Evolutionary conservation across 2,888 invertebrate genomes (phyloP).

Genomic region (Parnassius orleans): DNA sequence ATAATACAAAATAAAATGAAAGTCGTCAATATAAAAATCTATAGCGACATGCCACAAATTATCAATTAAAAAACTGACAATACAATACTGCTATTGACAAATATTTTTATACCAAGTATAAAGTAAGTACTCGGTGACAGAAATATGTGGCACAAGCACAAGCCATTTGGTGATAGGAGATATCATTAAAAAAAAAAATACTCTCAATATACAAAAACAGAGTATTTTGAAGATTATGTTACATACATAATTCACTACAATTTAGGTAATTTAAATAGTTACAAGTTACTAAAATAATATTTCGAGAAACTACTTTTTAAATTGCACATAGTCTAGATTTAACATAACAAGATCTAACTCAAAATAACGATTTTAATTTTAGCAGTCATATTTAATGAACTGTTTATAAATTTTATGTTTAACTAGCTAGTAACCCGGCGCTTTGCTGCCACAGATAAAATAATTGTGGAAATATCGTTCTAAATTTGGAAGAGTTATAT

Average conservation of each 20-base stretch:
- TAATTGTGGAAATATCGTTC: no score
- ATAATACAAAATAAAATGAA: constrained; percentile 20
- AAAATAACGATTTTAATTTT: no score
- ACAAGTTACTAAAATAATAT: no score
- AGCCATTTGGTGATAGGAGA: background rate
- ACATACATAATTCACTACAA: background rate
- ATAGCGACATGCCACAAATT: constrained; percentile 45
- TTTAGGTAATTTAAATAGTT: no score
- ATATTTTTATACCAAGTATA: background rate
- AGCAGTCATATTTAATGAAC: no score
- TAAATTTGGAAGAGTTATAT: no score
- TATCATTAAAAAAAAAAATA: background rate
- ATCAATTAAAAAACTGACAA: constrained; percentile 43
- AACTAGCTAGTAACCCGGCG: no score
- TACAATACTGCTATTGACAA: constrained; percentile 39
- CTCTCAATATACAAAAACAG: background rate
- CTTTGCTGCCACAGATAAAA: no score
- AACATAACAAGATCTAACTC: no score
- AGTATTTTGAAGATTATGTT: background rate
- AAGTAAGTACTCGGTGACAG: background rate
- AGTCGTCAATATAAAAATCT: constrained; percentile 50
- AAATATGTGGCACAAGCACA: background rate
- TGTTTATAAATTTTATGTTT: no score
- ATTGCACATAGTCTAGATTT: no score
- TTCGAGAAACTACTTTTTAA: no score